phyloP scores from a whole-genome alignment of 2,797 vertebrate species.

The Scolopax rusticola region DNA sequence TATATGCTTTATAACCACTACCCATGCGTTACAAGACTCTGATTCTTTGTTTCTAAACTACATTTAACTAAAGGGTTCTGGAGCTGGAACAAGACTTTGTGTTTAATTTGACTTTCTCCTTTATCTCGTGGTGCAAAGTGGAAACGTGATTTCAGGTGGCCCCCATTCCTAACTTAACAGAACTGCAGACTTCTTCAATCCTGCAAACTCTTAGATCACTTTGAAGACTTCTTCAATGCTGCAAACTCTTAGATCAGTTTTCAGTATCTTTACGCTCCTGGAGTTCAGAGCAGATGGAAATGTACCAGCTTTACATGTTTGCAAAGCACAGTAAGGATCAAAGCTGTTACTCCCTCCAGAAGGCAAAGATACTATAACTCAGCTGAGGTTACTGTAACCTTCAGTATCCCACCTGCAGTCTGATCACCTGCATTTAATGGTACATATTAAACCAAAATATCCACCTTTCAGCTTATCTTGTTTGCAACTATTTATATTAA shows the following conservation, averaged over 20 bases:
- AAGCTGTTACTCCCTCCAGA: not conserved
- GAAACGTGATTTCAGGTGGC: not conserved
- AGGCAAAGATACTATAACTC: not conserved
- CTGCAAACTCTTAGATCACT: not conserved
- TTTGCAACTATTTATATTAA: not conserved
- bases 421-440: not conserved
- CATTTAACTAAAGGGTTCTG: not conserved
- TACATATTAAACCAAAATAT: not conserved
- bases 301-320: not conserved
- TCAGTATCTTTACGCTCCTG: not conserved
- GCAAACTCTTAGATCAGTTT: not conserved
- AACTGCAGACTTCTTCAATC: not conserved
- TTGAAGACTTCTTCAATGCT: not conserved
- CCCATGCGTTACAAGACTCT: not conserved
- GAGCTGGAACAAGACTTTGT: not conserved
- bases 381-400: not conserved
- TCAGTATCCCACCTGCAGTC: not conserved
- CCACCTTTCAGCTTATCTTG: not conserved
- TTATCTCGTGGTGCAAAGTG: not conserved
- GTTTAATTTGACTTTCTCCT: not conserved
- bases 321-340: not conserved
- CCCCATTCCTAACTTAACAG: not conserved
- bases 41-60: not conserved
- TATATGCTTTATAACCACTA: not conserved
- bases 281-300: not conserved